Conservation (phyloP, 1,140 invertebrate species). For the Schlechtendalia chinensis region DNA sequence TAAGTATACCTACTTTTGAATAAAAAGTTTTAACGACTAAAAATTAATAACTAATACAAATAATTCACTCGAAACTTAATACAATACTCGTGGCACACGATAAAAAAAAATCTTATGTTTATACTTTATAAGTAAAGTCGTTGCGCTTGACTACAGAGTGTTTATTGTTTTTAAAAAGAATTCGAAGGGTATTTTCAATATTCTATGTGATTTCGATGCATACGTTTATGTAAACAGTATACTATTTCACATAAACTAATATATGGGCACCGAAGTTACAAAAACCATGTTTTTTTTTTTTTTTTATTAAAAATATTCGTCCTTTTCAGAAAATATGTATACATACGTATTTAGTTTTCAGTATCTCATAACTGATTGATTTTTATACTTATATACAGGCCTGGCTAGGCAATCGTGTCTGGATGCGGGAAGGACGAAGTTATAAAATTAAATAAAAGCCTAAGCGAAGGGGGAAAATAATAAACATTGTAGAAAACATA, state of each 20-base stretch:
- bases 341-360: not conserved
- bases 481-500: no score
- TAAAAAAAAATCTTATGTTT: not conserved
- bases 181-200: slow-evolving; percentile 1
- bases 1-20: no score
- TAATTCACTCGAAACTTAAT: no score
- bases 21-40: no score
- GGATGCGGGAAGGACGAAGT: no score
- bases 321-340: not conserved
- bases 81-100: no score
- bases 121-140: not conserved
- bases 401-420: no score
- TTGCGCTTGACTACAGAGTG: not conserved
- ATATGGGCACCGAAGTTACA: not conserved
- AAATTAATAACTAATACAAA: no score
- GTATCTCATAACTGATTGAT: not conserved
- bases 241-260: slow-evolving; percentile 7
- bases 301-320: not conserved
- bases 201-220: slow-evolving; percentile 9
- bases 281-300: slow-evolving; percentile 11
- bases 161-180: slow-evolving; percentile 1
- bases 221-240: slow-evolving; percentile 23
- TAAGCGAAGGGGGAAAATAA: no score
- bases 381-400: no score
- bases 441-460: no score